Base-by-base conservation (phyloP, 2,888 invertebrate species). In the Kuschelorhynchus macadamiae region DNA sequence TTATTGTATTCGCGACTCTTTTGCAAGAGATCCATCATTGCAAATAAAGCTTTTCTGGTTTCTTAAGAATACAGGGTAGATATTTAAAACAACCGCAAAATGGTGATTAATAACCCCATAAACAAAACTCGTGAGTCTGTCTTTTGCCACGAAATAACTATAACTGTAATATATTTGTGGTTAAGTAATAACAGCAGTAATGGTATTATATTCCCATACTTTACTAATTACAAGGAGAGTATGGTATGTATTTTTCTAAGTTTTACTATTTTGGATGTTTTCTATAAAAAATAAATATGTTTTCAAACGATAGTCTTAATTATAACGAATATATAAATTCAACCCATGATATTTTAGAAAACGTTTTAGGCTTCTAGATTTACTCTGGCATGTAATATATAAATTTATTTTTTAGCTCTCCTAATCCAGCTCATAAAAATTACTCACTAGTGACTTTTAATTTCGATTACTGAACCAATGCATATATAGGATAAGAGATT, bases 321-420 rank as follows among this genome's bases (percentile, higher is more conserved):
- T 30, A 7, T 30, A 30, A 30, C 9, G 9, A 30, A 30, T 30
- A 30, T 30, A 30, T 30, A 4, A 30, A 4, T 7, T 30, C 30
- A 9, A 30, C 30, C 30, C 30, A 7, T 30, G 9, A 7, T 30
- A n/a, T n/a, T n/a, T n/a, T n/a, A n/a, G n/a, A n/a, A n/a, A n/a
- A n/a, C n/a, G n/a, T 36, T 12, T 36, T 36, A 36, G 36, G 36
- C 36, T 36, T 36, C 36, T 12, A 36, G 36, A 11, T 36, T 36
- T 9, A 3, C 11, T 36, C 11, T 11, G 2, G 11, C 11, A 36
- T n/a, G 36, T n/a, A 36, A 36, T 36, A 36, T 4, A 36, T 12
- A 11, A 4, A 3, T n/a, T 11, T 36, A 12, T n/a, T 36, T n/a
- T 36, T 36, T n/a, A 36, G 7, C 36, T 36, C 11, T 9, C 36